Base-by-base conservation (phyloP, 2,113 vertebrate species). In the Ondatra zibethicus region DNA sequence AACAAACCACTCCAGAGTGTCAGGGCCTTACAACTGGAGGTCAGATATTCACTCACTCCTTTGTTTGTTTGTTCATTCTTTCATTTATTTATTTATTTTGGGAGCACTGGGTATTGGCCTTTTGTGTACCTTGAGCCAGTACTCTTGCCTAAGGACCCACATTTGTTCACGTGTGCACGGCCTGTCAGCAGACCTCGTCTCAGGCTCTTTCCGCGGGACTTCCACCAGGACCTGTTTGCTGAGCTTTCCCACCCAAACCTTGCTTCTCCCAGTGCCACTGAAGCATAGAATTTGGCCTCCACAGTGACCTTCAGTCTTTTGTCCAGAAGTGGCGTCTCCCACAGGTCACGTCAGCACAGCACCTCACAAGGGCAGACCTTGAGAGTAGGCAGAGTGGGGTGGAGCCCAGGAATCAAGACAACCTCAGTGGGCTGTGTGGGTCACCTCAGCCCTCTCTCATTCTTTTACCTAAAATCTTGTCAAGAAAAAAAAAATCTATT, bases 401-500 rank as follows among this genome's bases (percentile, higher is more conserved):
- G 52, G 17, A 55, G 78, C 9, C 5, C 21, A 29, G n/a, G 65
- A n/a, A 61, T 52, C 77, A 65, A n/a, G 9, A 47, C 0, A 10
- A n/a, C 68, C 16, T n/a, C 68, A 2, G 16, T 36, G 29, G 66
- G 66, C 31, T 47, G 33, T 3, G 75, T 0, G 36, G 5, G 36
- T 73, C 27, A 16, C 70, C 19, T 84, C 58, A 29, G 27, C 10
- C 55, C 29, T 45, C 0, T 8, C 16, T 55, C 9, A 81, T 77
- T 27, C 31, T 33, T 72, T 52, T 84, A 87, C 52, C 61, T 68
- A 25, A 75, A 72, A 76, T 93, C 87, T 65, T 89, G 2, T 92
- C 45, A 50, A 29, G 33, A 52, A 75, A 70, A 70, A 66, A 23
- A 33, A 77, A 82, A 58, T 81, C 52, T n/a, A 50, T 75, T 77